Base-by-base conservation (phyloP, 2,888 invertebrate species). In the Hedychridium roseum region DNA sequence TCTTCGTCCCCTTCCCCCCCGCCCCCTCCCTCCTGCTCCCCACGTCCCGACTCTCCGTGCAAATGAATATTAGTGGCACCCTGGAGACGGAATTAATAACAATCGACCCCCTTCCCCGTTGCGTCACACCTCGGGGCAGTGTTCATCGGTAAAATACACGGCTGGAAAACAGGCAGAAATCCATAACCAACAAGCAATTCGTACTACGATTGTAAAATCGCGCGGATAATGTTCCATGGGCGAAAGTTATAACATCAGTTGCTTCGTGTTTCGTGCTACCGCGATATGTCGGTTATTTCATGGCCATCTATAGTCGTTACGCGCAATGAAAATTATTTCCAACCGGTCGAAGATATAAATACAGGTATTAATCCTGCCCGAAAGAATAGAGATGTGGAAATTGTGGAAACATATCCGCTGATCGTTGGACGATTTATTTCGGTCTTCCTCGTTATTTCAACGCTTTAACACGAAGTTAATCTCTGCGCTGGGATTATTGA, bases 51-150 rank as follows among this genome's bases (percentile, higher is more conserved):
- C 57, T 50, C 57, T 56, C 61, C 50, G 54, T 44, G 64, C 69
- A 76, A 76, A 76, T 76, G 74, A 74, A 76, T 75, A 76, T 76
- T 71, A 74, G 76, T 76, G 68, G 68, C 49, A 64, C 76, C 73
- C 75, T 54, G 50, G 76, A 66, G 76, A 71, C 70, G 60, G 59
- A 73, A 76, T 76, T 74, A 75, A 75, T 74, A 73, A 70, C 68
- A 65, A 69, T 70, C 65, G 64, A 54, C 58, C 55, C 55, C 52
- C 41, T 39, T 17, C 34, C 52, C 49, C 40, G 34, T 34, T 47
- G 37, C 40, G 43, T 42, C 43, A n/a, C 31, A 23, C 23, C 40
- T 18, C 20, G 35, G 35, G 36, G 35, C n/a, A n/a, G n/a, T n/a
- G n/a, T n/a, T n/a, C n/a, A n/a, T 43, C 61, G 65, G 64, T 65